Evolutionary conservation across 35 echinoderm and acorn worm genomes (phyloP), one percentile per base, ranked within the genome.

Genomic region (Lytechinus variegatus): DNA sequence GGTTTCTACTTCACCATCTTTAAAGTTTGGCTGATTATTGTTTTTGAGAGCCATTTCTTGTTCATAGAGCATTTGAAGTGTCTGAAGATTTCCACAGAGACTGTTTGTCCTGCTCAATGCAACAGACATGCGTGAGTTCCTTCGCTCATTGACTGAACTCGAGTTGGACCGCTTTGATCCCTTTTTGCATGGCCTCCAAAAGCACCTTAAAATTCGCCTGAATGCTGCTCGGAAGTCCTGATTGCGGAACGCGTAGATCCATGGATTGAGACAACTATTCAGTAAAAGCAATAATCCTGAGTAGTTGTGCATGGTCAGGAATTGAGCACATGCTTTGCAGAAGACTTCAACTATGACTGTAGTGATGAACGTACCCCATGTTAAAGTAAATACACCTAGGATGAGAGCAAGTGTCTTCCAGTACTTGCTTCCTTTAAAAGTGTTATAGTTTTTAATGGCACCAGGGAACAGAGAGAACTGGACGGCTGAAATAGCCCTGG

Each of bases 381-480:
- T 98, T 4, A 95, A 54, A 3, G 72, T 95, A 89, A 98, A 99
- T 14, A 98, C 95, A 55, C 98, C 98, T 10, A 99, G 92, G 86
- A 99, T 98, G 24, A 96, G 89, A 10, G 96, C 95, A 54, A 99
- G 95, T 52, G 98, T 99, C 53, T 95, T 86, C 52, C 95, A 96
- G 94, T 99, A 99, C 93, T 99, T 99, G 71, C 86, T 98, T 10
- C 98, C 98, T 94, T 97, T 99, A 87, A 99, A 99, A 96, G 97
- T 97, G 29, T 95, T 91, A 61, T 97, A 97, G 29, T 94, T 96
- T 86, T 99, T 98, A 71, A 99, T 79, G 71, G 95, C 95, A 66
- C 94, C 93, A 21, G 96, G 97, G 54, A 96, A 96, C n/a, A 99
- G 94, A 27, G 95, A 97, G 19, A 97, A 95, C 51, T 99, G 97